These are phyloP conservation scores for Aphis craccivora DNA, from an alignment of 1,140 invertebrate species.

Conservation along the genomic window DNA sequence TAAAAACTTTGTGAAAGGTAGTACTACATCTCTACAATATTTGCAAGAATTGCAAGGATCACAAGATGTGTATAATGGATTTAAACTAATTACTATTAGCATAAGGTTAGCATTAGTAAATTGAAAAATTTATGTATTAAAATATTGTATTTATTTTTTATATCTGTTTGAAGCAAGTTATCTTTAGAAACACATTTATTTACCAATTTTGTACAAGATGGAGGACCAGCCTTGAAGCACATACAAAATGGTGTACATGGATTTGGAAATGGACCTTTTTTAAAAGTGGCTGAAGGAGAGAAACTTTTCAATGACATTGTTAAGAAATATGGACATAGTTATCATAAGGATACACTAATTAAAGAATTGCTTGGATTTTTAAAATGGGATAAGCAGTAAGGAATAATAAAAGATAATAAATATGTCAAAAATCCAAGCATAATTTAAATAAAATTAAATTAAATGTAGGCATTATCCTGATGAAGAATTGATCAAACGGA, in stretches of 20 bases:
- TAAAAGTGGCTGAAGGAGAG: slow-evolving; percentile 14
- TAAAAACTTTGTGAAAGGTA: background rate
- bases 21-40: background rate
- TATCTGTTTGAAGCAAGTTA: background rate
- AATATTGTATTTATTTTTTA: background rate
- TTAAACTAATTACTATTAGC: slow-evolving; percentile 29
- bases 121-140: background rate
- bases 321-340: slow-evolving; percentile 44
- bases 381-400: slow-evolving; percentile 45
- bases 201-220: background rate
- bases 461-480: slow-evolving; percentile 42
- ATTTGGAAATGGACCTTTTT: slow-evolving; percentile 31
- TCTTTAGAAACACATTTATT: slow-evolving; percentile 26
- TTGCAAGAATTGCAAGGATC: background rate
- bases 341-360: slow-evolving; percentile 18
- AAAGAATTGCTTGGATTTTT: slow-evolving; percentile 16
- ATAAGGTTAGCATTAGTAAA: slow-evolving; percentile 19
- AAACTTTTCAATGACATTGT: slow-evolving; percentile 46
- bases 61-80: slow-evolving; percentile 29
- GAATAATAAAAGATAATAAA: background rate
- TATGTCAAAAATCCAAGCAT: background rate
- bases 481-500: background rate
- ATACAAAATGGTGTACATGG: slow-evolving; percentile 28
- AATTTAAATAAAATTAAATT: too few relatives aligned
- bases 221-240: background rate